Evolutionary conservation across 2,888 invertebrate species (phyloP).

Genomic region (Spisula subtruncata): DNA sequence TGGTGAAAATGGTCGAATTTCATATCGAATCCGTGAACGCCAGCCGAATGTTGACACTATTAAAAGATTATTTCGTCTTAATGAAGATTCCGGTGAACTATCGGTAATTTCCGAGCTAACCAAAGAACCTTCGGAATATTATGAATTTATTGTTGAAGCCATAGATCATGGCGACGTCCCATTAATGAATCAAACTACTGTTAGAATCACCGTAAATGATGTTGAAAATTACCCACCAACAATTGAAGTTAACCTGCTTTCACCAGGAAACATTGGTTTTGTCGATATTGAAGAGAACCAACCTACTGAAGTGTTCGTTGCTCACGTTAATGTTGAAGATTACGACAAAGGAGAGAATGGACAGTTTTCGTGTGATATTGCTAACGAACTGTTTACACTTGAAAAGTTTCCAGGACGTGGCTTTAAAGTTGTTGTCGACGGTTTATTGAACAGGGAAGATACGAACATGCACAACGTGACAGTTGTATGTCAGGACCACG

Average conservation of each 20-base stretch:
- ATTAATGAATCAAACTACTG: slow-evolving; percentile 74
- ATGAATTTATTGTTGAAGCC: slow-evolving; percentile 77
- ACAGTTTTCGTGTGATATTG: slow-evolving; percentile 55
- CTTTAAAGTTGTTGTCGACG: slow-evolving; percentile 88
- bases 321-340: slow-evolving; percentile 68
- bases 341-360: slow-evolving; percentile 69
- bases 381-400: slow-evolving; percentile 50
- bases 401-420: slow-evolving; percentile 74
- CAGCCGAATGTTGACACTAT: slow-evolving; percentile 71
- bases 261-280: slow-evolving; percentile 68
- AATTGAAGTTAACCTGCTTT: slow-evolving; percentile 60
- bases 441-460: slow-evolving; percentile 80
- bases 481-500: slow-evolving; percentile 90
- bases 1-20: slow-evolving; percentile 91
- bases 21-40: slow-evolving; percentile 86
- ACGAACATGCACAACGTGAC: slow-evolving; percentile 77
- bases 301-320: slow-evolving; percentile 64
- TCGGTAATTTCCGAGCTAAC: slow-evolving; percentile 67
- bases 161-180: slow-evolving; percentile 77
- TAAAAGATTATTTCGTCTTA: slow-evolving; percentile 62
- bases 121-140: slow-evolving; percentile 68
- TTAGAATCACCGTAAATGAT: slow-evolving; percentile 71
- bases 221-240: slow-evolving; percentile 68
- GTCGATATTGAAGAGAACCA: slow-evolving; percentile 64
- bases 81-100: slow-evolving; percentile 69